phyloP scores from a whole-genome alignment of 1,140 invertebrate species.

The Drosophila novamexicana region DNA sequence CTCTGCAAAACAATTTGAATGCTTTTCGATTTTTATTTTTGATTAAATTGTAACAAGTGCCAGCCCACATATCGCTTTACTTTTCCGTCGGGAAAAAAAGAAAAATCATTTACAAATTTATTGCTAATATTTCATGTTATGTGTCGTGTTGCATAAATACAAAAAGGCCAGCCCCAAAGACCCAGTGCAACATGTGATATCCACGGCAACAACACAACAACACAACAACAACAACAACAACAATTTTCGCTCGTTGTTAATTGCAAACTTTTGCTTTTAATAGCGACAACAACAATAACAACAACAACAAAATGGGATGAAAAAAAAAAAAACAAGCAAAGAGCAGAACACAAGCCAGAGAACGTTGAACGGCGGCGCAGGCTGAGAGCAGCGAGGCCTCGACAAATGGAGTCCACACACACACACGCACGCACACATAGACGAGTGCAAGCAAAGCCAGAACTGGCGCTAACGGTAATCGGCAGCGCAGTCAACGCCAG shows the following conservation, averaged over 20 bases:
- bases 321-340: background rate
- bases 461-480: slow-evolving; percentile 78
- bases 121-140: slow-evolving; percentile 82
- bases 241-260: slow-evolving; percentile 67
- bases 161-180: slow-evolving; percentile 63
- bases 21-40: slow-evolving; percentile 48
- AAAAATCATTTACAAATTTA: slow-evolving; percentile 72
- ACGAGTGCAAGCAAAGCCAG: background rate
- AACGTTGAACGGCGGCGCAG: slow-evolving; percentile 11
- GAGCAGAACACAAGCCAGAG: slow-evolving; percentile 33
- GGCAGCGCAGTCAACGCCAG: slow-evolving; percentile 54
- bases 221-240: slow-evolving; percentile 30
- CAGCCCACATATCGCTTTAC: slow-evolving; percentile 72
- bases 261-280: slow-evolving; percentile 83
- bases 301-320: slow-evolving; percentile 12
- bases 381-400: slow-evolving; percentile 38
- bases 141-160: slow-evolving; percentile 81
- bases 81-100: slow-evolving; percentile 33
- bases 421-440: slow-evolving; percentile 10
- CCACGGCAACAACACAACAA: slow-evolving; percentile 14
- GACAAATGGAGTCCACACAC: slow-evolving; percentile 70
- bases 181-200: slow-evolving; percentile 66
- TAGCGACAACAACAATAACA: slow-evolving; percentile 35
- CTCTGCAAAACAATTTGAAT: slow-evolving; percentile 22
- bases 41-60: slow-evolving; percentile 82